Conservation (phyloP, 1,140 invertebrate genomes). For the Drosophila lowei region DNA sequence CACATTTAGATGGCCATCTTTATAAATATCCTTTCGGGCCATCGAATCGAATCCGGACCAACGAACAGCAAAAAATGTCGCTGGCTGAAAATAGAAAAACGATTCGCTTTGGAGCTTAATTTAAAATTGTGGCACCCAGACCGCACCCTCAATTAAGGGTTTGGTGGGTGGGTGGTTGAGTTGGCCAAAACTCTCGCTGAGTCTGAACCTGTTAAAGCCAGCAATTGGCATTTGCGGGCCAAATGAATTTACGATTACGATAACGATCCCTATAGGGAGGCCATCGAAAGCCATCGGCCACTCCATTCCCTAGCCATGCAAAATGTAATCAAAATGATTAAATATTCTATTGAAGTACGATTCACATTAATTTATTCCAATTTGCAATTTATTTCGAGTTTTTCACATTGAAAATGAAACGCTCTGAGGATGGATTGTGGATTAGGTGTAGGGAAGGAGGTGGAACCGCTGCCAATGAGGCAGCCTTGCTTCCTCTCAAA, state of each 20-base stretch:
- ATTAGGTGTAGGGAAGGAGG: no score
- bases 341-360: no score
- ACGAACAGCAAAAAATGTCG: conserved; percentile 14
- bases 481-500: no score
- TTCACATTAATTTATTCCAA: no score
- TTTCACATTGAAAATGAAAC: no score
- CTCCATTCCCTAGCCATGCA: no score
- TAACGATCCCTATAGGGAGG: not conserved
- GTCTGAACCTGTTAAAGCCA: conserved; percentile 31
- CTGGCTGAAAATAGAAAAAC: conserved; percentile 27
- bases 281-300: no score
- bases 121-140: conserved; percentile 29
- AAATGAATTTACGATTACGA: conserved; percentile 57
- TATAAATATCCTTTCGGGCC: conserved; percentile 19
- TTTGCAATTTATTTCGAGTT: no score
- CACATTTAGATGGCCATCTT: no score
- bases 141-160: conserved; percentile 24
- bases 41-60: conserved; percentile 5
- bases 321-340: no score
- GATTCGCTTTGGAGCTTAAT: conserved; percentile 13
- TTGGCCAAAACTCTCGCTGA: not conserved
- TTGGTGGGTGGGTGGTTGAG: not conserved
- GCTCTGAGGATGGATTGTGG: no score
- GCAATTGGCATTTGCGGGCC: conserved; percentile 49
- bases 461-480: no score